Evolutionary conservation across 2,113 vertebrate genomes (phyloP).

Genomic region (Myiagra hebetior): DNA sequence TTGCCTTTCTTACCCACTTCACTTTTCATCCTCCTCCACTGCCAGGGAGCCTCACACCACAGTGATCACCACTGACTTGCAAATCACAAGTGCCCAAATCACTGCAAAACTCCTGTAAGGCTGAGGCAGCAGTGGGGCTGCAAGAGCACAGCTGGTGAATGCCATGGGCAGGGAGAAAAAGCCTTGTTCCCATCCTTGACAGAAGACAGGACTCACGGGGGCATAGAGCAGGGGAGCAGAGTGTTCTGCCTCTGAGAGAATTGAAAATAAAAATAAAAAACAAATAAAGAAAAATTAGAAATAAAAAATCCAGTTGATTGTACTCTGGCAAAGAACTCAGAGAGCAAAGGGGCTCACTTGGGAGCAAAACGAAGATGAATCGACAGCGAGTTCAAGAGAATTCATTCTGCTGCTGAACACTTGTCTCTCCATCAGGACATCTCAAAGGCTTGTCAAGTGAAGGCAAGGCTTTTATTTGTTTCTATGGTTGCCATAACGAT

Average conservation of each 20-base stretch:
- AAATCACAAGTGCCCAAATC: not conserved
- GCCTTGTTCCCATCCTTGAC: not conserved
- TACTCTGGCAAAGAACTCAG: not conserved
- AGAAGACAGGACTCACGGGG: fast-evolving
- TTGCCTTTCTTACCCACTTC: not conserved
- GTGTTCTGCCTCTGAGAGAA: not conserved
- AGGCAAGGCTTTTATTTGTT: slow-evolving; percentile 66
- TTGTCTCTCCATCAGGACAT: slow-evolving; percentile 70
- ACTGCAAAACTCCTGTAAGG: not conserved
- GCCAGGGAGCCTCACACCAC: not conserved
- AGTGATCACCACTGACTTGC: not conserved
- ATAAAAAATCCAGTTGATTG: not conserved
- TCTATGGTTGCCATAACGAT: slow-evolving; percentile 72
- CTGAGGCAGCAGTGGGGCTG: not conserved
- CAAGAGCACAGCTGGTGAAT: not conserved
- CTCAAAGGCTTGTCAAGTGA: slow-evolving; percentile 62
- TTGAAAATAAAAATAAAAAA: slow-evolving; percentile 18
- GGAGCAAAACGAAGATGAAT: slow-evolving; percentile 71
- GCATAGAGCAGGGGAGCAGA: not conserved
- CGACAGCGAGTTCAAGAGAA: slow-evolving; percentile 58
- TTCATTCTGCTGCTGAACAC: slow-evolving; percentile 60
- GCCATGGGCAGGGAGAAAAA: not conserved
- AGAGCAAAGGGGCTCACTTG: slow-evolving; percentile 34
- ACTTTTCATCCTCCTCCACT: not conserved
- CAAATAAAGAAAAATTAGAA: not conserved